phyloP scores from a whole-genome alignment of 2,797 vertebrate genomes.

The Cichlasoma orientale region DNA sequence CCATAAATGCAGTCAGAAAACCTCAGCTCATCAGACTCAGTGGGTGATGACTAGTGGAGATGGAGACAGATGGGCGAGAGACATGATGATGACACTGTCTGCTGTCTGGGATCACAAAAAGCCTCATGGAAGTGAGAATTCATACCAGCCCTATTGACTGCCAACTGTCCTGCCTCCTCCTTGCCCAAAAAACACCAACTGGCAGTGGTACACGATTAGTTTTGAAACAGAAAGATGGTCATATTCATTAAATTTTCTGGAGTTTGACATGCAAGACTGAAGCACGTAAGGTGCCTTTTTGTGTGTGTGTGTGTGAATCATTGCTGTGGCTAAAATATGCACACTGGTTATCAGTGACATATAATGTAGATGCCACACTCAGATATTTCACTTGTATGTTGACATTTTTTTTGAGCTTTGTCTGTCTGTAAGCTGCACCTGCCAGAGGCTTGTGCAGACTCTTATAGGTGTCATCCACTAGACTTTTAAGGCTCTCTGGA shows the following conservation, averaged over 20 bases:
- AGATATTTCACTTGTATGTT: neutral
- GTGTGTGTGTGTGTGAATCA: neutral
- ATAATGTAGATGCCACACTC: neutral
- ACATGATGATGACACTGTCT: constrained; percentile 79
- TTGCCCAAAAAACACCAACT: constrained; percentile 70
- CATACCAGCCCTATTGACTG: constrained; percentile 67
- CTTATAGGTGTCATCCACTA: constrained; percentile 52
- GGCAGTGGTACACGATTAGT: constrained; percentile 52
- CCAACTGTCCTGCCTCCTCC: constrained; percentile 74
- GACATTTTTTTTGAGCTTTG: neutral
- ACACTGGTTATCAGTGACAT: neutral
- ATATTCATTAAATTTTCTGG: constrained; percentile 21
- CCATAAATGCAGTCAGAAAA: constrained; percentile 70
- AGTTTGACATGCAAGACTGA: neutral
- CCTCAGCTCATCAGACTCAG: constrained; percentile 69
- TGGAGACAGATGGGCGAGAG: constrained; percentile 79
- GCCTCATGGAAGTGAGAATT: constrained; percentile 80
- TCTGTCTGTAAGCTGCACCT: neutral
- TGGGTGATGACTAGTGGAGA: constrained; percentile 75
- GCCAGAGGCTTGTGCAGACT: constrained; percentile 1
- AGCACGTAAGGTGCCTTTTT: neutral
- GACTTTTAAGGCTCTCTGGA: constrained; percentile 56
- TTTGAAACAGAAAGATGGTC: constrained; percentile 40
- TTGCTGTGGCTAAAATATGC: constrained; percentile 4
- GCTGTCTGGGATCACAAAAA: constrained; percentile 81